Evolutionary conservation across 2,113 vertebrate species (phyloP), one percentile per base, ranked within the genome.

Genomic region (Onychorhynchus coronatus): DNA sequence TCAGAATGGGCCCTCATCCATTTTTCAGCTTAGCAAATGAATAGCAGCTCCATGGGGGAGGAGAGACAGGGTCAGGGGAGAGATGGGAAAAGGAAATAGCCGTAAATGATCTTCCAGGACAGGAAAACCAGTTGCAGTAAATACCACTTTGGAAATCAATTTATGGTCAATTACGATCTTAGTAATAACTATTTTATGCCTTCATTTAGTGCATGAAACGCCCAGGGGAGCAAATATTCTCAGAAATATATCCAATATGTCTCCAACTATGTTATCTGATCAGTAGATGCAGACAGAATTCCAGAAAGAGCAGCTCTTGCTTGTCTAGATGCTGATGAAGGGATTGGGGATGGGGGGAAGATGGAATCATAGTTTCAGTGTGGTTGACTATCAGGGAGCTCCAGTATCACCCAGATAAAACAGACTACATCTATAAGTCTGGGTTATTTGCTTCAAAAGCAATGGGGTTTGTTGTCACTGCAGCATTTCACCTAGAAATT

Each of bases 61-160:
- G 39, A 61, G 55, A 84, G 17, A 31, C n/a, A 72, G 59, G 22
- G 42, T 22, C 1, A 16, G 21, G 19, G 42, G 14, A 80, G 55
- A 84, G 42, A 23, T 11, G 14, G 23, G 35, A 56, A 75, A 84
- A 85, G 53, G 77, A 89, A 70, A 89, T 8, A 31, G 70, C 72
- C 35, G 39, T 42, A 88, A 91, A 76, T 14, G 39, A 91, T 87
- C 89, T 92, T 84, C 30, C 30, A 2, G 49, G 86, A 85, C 70
- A 89, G 66, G 81, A 89, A 91, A 91, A 91, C 27, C 35, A 81
- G 76, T 15, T 93, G 96, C 87, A 56, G 92, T 77, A 94, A 96
- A 92, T 56, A 91, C 37, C 67, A 74, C 83, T 94, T 86, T 79
- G 79, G 93, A 94, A 95, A 90, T 95, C 93, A 91, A 94, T 96